Evolutionary conservation across 2,113 vertebrate genomes (phyloP).

Genomic region (Calidris pugnax): DNA sequence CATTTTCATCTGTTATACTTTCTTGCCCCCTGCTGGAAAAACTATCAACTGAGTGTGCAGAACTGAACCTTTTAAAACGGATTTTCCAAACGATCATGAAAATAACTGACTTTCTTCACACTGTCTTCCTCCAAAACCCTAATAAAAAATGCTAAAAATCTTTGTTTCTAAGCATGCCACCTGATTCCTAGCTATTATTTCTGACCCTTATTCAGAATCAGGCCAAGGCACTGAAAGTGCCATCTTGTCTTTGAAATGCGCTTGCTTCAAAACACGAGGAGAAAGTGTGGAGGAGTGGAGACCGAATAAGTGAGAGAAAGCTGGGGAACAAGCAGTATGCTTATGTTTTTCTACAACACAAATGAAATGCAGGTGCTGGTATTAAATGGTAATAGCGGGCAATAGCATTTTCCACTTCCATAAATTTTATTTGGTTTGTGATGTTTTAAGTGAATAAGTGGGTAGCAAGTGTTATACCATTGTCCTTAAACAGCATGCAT

Average conservation of each 20-base stretch:
- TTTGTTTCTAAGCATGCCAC: not conserved
- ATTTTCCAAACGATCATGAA: not conserved
- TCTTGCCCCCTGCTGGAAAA: conserved; percentile 81
- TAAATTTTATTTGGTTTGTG: not conserved
- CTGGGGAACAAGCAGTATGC: rapidly evolving
- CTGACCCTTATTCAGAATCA: not conserved
- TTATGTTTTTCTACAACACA: not conserved
- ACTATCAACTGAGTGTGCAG: not conserved
- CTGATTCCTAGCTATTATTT: not conserved
- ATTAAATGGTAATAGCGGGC: not conserved
- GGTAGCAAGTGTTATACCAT: not conserved
- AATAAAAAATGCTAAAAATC: not conserved
- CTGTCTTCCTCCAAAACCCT: not conserved
- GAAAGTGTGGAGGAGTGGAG: not conserved
- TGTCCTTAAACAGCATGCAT: not conserved
- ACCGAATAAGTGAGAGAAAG: rapidly evolving
- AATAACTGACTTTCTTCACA: not conserved
- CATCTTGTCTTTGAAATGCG: not conserved
- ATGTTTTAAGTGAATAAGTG: not conserved
- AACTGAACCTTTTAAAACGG: not conserved
- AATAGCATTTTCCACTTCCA: conserved; percentile 2
- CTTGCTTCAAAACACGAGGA: not conserved
- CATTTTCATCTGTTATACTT: conserved; percentile 69
- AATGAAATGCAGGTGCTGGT: not conserved
- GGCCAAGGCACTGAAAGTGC: not conserved